Percentiles rank a stretch among this genome's conserved stretches.
Evolutionary conservation across 53 echinoderm and acorn worm species (phyloP).

Genomic region (Patiria pectinifera): DNA sequence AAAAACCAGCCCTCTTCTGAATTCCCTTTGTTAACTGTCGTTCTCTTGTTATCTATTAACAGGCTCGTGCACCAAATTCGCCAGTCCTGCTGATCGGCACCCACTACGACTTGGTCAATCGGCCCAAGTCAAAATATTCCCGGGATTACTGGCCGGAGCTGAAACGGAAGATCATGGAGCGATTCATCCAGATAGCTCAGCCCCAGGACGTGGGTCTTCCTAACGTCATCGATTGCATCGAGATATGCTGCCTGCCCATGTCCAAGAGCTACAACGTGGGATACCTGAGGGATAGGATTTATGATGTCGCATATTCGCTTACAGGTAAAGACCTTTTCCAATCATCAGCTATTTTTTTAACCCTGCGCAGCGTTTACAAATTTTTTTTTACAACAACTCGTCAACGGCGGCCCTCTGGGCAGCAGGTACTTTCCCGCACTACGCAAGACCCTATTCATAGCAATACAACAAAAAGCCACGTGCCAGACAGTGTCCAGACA

Average conservation of each 20-base stretch:
- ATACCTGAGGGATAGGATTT: constrained; percentile 82
- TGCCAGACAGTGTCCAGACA: too few species aligned
- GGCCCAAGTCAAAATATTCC: constrained; percentile 76
- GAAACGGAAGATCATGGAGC: constrained; percentile 82
- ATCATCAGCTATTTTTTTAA: too few species aligned
- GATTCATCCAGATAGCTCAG: constrained; percentile 86
- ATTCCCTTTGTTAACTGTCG: too few species aligned
- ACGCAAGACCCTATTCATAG: too few species aligned
- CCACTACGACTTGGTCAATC: constrained; percentile 81
- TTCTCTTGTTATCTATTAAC: not conserved
- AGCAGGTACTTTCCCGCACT: too few species aligned
- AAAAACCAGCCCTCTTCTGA: too few species aligned
- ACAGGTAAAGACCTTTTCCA: constrained; percentile 60
- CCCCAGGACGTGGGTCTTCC: constrained; percentile 92
- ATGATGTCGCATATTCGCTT: constrained; percentile 85
- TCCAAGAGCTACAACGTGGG: constrained; percentile 74
- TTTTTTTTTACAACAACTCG: too few species aligned
- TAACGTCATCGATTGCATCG: constrained; percentile 79
- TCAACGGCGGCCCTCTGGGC: too few species aligned
- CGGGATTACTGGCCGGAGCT: constrained; percentile 91
- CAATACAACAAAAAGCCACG: too few species aligned
- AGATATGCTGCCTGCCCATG: constrained; percentile 80
- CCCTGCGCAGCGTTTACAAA: too few species aligned
- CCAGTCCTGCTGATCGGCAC: constrained; percentile 96
- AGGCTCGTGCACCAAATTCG: constrained; percentile 98